Conservation (phyloP, 2,797 vertebrate genomes). For the Trachops cirrhosus region DNA sequence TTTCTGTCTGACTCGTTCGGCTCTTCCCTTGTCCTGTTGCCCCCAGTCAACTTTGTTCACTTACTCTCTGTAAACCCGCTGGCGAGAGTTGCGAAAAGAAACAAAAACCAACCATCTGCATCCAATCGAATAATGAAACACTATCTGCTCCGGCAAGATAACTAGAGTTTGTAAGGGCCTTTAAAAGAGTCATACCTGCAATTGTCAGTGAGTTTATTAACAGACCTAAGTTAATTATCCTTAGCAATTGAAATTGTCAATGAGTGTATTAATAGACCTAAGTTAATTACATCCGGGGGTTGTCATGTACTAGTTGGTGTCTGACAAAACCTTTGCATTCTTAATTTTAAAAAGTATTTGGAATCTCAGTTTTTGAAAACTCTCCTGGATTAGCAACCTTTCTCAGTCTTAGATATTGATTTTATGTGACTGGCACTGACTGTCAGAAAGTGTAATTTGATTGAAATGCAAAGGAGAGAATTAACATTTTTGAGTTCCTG, state of each 20-base stretch:
- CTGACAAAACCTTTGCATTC: background rate
- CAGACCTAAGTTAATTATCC: background rate
- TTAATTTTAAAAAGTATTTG: background rate
- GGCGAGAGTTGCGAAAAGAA: conserved; percentile 30
- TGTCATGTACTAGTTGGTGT: background rate
- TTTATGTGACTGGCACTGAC: background rate
- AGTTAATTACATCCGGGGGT: background rate
- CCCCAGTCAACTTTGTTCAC: background rate
- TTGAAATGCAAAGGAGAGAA: background rate
- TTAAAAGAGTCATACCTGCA: background rate
- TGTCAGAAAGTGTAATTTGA: background rate
- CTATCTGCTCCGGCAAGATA: conserved; percentile 42
- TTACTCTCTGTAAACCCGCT: conserved; percentile 10
- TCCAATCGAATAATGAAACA: conserved; percentile 61
- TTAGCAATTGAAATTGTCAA: background rate
- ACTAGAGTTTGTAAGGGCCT: background rate
- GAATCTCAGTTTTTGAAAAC: background rate
- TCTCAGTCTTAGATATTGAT: background rate
- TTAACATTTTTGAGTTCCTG: background rate
- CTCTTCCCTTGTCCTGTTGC: background rate
- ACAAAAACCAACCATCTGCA: conserved; percentile 20
- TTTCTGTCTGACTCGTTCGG: background rate
- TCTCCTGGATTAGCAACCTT: background rate
- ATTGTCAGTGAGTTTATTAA: background rate
- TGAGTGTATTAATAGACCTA: background rate